A percentile compares a stretch with the other conserved stretches of the same genome.
These are phyloP conservation scores for Gopherus evgoodei DNA, from an alignment of 2,113 vertebrate genomes.

Conservation along the genomic window DNA sequence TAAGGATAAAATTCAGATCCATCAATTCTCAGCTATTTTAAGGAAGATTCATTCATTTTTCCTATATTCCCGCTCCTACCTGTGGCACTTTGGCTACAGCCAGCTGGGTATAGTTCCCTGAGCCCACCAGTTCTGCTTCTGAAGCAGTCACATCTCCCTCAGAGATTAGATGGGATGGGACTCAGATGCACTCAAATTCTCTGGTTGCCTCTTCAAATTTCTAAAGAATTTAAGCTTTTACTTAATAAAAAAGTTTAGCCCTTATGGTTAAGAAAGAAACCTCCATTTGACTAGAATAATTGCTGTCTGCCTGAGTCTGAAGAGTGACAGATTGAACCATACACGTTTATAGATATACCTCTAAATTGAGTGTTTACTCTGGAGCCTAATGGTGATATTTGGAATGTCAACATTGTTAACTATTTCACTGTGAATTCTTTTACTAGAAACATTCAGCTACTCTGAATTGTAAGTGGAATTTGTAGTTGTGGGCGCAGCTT, in stretches of 20 bases:
- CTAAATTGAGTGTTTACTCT: background rate
- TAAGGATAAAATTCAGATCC: background rate
- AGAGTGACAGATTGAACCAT: background rate
- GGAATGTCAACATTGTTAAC: background rate
- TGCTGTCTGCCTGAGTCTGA: background rate
- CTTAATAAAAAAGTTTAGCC: background rate
- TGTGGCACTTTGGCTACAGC: background rate
- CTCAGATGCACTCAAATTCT: background rate
- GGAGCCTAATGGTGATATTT: background rate
- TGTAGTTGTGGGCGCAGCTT: background rate
- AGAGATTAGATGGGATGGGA: background rate
- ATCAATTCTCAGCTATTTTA: background rate
- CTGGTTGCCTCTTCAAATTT: background rate
- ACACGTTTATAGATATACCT: background rate
- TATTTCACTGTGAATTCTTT: too few relatives aligned
- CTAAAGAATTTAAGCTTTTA: background rate
- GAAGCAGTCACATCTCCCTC: background rate
- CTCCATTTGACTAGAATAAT: too few relatives aligned
- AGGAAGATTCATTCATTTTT: background rate
- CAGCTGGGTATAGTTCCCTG: background rate
- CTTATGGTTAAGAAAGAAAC: too few relatives aligned
- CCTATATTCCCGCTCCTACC: background rate
- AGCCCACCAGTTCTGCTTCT: background rate
- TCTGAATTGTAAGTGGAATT: background rate
- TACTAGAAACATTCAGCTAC: background rate